These are phyloP conservation scores for Oscheius sp. DNA, from an alignment of 2,888 invertebrate genomes.

Conservation along the genomic window DNA sequence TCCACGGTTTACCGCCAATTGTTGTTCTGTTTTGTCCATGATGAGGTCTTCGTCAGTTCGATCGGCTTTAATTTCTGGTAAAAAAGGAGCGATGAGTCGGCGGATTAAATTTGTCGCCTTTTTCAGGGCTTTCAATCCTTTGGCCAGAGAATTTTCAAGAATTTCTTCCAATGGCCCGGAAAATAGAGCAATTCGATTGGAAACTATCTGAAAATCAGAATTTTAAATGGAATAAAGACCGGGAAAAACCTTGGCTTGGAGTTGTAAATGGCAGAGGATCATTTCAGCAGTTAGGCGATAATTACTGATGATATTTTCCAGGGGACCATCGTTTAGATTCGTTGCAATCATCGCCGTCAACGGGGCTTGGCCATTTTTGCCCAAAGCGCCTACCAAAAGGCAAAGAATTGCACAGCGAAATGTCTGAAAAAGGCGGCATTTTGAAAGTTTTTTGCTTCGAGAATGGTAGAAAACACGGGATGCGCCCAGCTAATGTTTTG, in stretches of 20 bases:
- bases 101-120: slow-evolving; percentile 41
- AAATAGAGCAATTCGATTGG: slow-evolving; percentile 60
- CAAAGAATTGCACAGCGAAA: slow-evolving; percentile 68
- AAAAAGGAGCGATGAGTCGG: slow-evolving; percentile 49
- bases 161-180: slow-evolving; percentile 65
- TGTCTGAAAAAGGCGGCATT: slow-evolving; percentile 42
- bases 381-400: slow-evolving; percentile 62
- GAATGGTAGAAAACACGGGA: too few species aligned
- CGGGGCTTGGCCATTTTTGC: slow-evolving; percentile 64
- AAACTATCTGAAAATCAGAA: slow-evolving; percentile 46
- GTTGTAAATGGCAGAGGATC: slow-evolving; percentile 64
- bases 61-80: slow-evolving; percentile 42
- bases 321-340: slow-evolving; percentile 61
- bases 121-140: slow-evolving; percentile 49
- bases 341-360: slow-evolving; percentile 58
- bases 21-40: slow-evolving; percentile 27
- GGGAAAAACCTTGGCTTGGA: slow-evolving; percentile 48
- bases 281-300: slow-evolving; percentile 61
- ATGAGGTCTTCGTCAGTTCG: slow-evolving; percentile 36
- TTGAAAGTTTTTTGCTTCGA: background rate
- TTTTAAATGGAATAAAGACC: too few species aligned
- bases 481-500: too few species aligned
- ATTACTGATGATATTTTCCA: slow-evolving; percentile 63
- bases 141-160: slow-evolving; percentile 42
- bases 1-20: slow-evolving; percentile 12